Percentiles rank a stretch among this genome's conserved stretches.
Evolutionary conservation across 2,797 vertebrate genomes (phyloP).

Genomic region (Lacerta bilineata): DNA sequence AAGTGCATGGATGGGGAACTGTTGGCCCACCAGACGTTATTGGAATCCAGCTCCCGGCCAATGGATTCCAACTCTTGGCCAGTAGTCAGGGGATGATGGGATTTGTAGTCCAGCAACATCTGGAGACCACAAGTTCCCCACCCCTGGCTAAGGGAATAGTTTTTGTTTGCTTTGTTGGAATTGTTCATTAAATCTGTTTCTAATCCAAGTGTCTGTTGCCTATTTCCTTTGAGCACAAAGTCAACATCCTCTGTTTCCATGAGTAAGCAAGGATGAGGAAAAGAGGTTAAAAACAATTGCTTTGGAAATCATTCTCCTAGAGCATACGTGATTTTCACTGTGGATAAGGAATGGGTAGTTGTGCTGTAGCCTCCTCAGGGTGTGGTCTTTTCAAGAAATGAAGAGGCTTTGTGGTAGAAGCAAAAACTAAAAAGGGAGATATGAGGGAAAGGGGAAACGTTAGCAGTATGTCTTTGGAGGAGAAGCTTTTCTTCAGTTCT

Average conservation of each 20-base stretch:
- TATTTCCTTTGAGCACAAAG: slow-evolving; percentile 3
- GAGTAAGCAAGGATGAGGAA: neutral
- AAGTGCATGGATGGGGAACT: neutral
- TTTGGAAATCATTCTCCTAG: neutral
- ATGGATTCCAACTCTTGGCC: no score
- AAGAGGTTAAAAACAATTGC: neutral
- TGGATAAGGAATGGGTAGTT: neutral
- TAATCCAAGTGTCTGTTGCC: slow-evolving; percentile 16
- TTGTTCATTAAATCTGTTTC: slow-evolving; percentile 27
- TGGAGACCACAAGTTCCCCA: no score
- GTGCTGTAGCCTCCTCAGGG: neutral
- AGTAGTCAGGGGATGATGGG: no score
- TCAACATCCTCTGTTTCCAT: slow-evolving; percentile 9
- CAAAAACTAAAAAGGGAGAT: neutral
- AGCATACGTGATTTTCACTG: neutral
- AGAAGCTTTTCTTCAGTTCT: neutral
- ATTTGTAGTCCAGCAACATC: no score
- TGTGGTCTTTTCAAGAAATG: neutral
- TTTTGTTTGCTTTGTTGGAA: neutral
- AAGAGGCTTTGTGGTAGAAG: neutral
- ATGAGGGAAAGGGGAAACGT: neutral
- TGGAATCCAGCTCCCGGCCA: no score
- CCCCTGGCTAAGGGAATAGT: no score
- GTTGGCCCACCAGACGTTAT: no score
- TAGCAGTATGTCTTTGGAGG: neutral